Base-by-base conservation (phyloP, 2,797 vertebrate species). In the Taeniopygia guttata region DNA sequence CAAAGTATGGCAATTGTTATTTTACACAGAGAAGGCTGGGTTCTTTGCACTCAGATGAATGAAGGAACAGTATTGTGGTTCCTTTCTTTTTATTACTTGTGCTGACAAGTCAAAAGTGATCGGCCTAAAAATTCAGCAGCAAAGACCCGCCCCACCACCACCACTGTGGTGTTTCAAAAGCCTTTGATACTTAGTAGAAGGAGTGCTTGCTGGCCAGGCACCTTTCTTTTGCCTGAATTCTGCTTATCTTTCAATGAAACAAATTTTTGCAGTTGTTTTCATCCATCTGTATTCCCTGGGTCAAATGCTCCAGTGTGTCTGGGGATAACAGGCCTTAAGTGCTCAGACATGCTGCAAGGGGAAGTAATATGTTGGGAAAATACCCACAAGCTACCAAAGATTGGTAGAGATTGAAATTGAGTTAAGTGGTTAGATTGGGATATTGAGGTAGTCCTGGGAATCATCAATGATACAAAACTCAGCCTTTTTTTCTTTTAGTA, bases 1-100 rank as follows among this genome's bases (percentile, higher is more conserved):
- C 1, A 2, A 72, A 22, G 23, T 62, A 46, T 13, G 32, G 13
- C 19, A 16, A 0, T 40, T 40, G 26, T 13, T 63, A 2, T 34
- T 76, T 91, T 49, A 27, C 11, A 32, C 3, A 32, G 64, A 38
- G 45, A 29, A 27, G 3, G 7, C 20, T 17, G 23, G 17, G 11
- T 54, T 46, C 23, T 48, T 69, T 58, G 25, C 7, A 15, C 5
- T 2, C 1, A 3, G 17, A 3, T 3, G 72, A 73, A 25, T 6
- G 15, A 34, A 42, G 11, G 29, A 74, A 23, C 12, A 36, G 45
- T 32, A 13, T 59, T 67, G 29, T 40, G 26, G 6, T 46, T 48
- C 13, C 8, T 52, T 26, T 29, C 20, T 56, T 69, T 75, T 38
- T 19, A 1, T 87, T 70, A 4, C 13, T 80, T 74, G 10, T 16